These are phyloP conservation scores for Coilia nasus DNA, from an alignment of 2,797 vertebrate species.

Conservation along the genomic window DNA sequence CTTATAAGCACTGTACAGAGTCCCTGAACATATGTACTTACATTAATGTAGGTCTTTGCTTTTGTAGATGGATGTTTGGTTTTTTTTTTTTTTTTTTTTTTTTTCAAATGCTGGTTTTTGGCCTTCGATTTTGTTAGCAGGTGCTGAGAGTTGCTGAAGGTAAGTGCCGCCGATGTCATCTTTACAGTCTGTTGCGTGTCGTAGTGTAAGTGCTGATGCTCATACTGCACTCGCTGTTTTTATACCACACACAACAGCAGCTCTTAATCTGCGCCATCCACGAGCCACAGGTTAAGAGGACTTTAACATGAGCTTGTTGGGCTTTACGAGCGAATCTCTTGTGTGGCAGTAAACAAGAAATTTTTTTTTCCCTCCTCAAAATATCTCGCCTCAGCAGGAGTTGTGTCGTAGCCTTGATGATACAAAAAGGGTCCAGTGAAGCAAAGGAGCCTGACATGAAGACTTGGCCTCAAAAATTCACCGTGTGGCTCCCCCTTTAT, in stretches of 20 bases:
- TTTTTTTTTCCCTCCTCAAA: not conserved
- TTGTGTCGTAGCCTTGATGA: not conserved
- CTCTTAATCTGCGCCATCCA: not conserved
- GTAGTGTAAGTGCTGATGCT: not conserved
- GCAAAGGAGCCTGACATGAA: not conserved
- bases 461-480: not conserved
- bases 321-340: not conserved
- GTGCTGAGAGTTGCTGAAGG: too few species aligned
- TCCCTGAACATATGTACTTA: not conserved
- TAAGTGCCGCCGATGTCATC: not conserved
- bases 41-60: not conserved
- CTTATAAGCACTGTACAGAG: not conserved
- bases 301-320: conserved; percentile 20
- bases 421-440: not conserved
- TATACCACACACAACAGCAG: not conserved
- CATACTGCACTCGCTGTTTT: not conserved
- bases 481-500: not conserved
- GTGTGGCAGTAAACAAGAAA: conserved; percentile 7
- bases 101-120: too few species aligned
- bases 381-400: not conserved
- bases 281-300: conserved; percentile 2
- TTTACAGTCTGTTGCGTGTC: not conserved
- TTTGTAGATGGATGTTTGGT: not conserved
- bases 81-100: too few species aligned
- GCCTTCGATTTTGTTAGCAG: too few species aligned